These are phyloP conservation scores for Lepidurus apus DNA, from an alignment of 1,140 invertebrate genomes.

Conservation along the genomic window DNA sequence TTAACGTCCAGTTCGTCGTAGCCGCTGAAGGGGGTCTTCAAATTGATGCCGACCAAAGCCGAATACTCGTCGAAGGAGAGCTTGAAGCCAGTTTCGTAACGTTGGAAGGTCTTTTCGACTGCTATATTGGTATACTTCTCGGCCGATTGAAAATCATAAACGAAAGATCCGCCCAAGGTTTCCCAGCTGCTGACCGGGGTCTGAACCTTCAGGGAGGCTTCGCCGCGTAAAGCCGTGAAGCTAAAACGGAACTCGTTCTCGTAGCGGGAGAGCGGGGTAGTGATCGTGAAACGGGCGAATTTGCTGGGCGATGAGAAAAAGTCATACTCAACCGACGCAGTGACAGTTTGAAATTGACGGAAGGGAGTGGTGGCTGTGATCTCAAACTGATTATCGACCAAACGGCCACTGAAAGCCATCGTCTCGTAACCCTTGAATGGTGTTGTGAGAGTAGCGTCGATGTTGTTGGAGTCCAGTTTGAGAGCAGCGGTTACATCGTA, in stretches of 20 bases:
- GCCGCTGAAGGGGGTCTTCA: slow-evolving; percentile 33
- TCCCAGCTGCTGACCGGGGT: slow-evolving; percentile 3
- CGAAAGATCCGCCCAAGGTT: slow-evolving; percentile 14
- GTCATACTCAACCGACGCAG: slow-evolving; percentile 3
- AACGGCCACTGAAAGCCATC: slow-evolving; percentile 23
- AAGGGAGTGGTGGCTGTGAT: slow-evolving; percentile 27
- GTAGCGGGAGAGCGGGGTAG: not conserved
- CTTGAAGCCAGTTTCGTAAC: slow-evolving; percentile 30
- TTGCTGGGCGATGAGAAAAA: not conserved
- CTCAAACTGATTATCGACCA: slow-evolving; percentile 22
- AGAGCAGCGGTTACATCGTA: slow-evolving; percentile 27
- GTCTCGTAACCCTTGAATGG: slow-evolving; percentile 31
- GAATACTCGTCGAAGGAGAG: slow-evolving; percentile 26
- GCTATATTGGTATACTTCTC: slow-evolving; percentile 25
- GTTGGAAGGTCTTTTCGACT: slow-evolving; percentile 26
- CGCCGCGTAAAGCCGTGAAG: not conserved
- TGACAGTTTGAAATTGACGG: not conserved
- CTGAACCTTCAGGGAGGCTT: slow-evolving; percentile 20
- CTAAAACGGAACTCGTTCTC: slow-evolving; percentile 25
- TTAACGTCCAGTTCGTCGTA: slow-evolving; percentile 32
- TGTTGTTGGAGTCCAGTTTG: not conserved
- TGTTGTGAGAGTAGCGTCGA: slow-evolving; percentile 26
- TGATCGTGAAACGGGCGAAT: slow-evolving; percentile 28
- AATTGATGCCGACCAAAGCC: slow-evolving; percentile 14
- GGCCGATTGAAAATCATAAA: slow-evolving; percentile 28